Conservation (phyloP, 2,888 invertebrate genomes). For the Dichetophora obliterata region DNA sequence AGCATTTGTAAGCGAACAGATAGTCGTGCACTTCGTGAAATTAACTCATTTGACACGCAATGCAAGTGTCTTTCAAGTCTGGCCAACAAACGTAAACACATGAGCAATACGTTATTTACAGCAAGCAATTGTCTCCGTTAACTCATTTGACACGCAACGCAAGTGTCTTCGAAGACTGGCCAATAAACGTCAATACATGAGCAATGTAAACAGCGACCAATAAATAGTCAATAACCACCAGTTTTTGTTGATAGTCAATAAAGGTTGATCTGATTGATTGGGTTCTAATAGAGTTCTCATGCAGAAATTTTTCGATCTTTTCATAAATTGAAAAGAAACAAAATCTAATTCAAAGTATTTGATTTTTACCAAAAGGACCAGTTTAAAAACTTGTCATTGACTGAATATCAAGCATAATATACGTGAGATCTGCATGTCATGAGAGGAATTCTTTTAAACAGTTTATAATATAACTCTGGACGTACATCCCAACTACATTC, state of each 20-base stretch:
- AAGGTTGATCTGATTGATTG: not conserved
- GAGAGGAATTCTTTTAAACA: not conserved
- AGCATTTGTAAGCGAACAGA: conserved; percentile 24
- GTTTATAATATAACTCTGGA: not conserved
- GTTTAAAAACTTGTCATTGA: not conserved
- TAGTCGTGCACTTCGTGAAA: conserved; percentile 15
- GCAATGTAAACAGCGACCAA: no score
- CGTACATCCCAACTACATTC: not conserved
- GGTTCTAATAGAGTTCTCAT: not conserved
- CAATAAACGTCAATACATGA: no score
- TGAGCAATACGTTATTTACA: not conserved
- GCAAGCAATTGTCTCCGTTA: not conserved
- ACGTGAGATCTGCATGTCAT: not conserved
- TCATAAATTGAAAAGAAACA: not conserved
- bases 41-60: conserved; percentile 24
- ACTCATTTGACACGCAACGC: no score
- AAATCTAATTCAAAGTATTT: not conserved
- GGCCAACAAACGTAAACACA: not conserved
- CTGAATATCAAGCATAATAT: not conserved
- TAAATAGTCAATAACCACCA: no score
- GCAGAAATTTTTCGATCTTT: no score
- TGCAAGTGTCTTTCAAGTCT: not conserved
- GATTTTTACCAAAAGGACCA: not conserved
- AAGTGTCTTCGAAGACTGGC: no score
- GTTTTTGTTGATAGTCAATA: not conserved